These are phyloP conservation scores for Cephus runcator DNA, from an alignment of 2,888 invertebrate species.

Conservation along the genomic window DNA sequence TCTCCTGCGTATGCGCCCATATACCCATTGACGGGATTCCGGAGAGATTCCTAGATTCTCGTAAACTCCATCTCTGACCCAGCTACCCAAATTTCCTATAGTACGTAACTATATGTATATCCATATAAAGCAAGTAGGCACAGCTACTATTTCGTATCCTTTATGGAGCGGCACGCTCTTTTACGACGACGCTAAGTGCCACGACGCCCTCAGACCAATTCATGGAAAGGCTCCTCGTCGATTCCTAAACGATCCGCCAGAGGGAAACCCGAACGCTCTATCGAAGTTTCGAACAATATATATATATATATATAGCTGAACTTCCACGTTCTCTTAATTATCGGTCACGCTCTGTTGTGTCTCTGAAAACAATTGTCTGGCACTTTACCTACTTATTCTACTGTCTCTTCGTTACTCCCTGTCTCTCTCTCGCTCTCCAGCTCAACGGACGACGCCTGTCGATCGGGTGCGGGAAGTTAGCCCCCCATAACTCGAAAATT, in stretches of 20 bases:
- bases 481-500: too few relatives aligned
- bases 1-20: background rate
- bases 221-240: background rate
- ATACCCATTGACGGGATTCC: background rate
- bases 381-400: background rate
- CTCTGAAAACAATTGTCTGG: background rate
- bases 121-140: background rate
- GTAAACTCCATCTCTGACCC: background rate
- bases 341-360: background rate
- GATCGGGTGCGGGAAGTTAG: background rate
- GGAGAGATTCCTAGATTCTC: background rate
- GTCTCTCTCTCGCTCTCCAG: background rate
- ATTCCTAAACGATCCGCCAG: background rate
- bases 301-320: constrained; percentile 19
- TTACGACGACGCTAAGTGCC: background rate
- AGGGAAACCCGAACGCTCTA: background rate
- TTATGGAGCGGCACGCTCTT: background rate
- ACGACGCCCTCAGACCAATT: background rate
- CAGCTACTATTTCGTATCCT: background rate
- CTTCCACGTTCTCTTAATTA: background rate
- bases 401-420: constrained; percentile 10
- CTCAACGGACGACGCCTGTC: background rate
- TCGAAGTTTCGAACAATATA: constrained; percentile 14
- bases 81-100: background rate
- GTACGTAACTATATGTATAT: background rate